phyloP scores from a whole-genome alignment of 2,888 invertebrate genomes.

The Tenthredo livida region DNA sequence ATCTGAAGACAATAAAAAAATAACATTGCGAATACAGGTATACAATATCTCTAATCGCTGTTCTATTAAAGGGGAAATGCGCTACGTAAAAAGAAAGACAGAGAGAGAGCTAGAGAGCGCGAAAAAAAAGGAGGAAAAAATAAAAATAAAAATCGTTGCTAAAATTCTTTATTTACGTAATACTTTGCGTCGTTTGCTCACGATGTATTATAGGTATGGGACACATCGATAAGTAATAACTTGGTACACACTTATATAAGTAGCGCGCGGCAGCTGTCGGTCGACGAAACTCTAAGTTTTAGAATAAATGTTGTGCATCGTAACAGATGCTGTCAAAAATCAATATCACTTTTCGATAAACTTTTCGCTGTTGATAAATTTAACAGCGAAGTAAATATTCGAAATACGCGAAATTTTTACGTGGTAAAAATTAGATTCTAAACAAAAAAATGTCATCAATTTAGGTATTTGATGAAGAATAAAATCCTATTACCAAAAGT shows the following conservation, averaged over 20 bases:
- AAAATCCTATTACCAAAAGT: too few relatives aligned
- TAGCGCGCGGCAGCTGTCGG: slow-evolving; percentile 10
- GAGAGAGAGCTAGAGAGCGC: background rate
- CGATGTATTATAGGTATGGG: background rate
- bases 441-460: too few relatives aligned
- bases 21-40: background rate
- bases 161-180: background rate
- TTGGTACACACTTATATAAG: background rate
- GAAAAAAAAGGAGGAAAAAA: background rate
- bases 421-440: too few relatives aligned
- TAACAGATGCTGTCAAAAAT: slow-evolving; percentile 28
- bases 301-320: slow-evolving; percentile 33
- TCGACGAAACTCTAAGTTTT: slow-evolving; percentile 32
- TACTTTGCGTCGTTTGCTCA: background rate
- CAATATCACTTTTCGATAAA: slow-evolving; percentile 5
- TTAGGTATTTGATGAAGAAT: too few relatives aligned
- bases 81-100: background rate
- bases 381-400: background rate
- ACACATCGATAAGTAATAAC: slow-evolving; percentile 6
- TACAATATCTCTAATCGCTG: background rate
- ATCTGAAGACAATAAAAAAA: background rate
- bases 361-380: background rate
- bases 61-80: background rate
- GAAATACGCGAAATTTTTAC: background rate
- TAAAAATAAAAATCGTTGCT: background rate